Base-by-base conservation (phyloP, 2,797 vertebrate species). In the Siniperca scherzeri region DNA sequence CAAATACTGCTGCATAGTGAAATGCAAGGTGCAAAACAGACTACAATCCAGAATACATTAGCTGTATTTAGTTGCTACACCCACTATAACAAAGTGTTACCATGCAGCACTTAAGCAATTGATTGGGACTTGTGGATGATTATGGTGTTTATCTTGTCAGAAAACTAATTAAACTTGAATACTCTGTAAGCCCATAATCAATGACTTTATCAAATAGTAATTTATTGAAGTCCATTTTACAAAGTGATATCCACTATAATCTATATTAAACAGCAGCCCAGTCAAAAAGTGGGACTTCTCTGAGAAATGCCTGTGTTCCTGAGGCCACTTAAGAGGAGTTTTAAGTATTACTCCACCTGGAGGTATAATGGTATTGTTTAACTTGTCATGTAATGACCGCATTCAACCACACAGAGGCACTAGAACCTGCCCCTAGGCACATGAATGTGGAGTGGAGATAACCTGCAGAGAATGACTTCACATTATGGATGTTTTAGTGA, bases 341-440 rank as follows among this genome's bases (percentile, higher is more conserved):
- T 74, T 55, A n/a, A 73, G 66, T 57, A 25, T 44, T 27, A 10
- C 74, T 40, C 66, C 70, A 72, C 77, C 82, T 46, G 46, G 13
- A 68, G 53, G 70, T 46, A 0, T 69, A 42, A 80, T 59, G 6
- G 2, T 11, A 0, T 52, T 52, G 70, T 78, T 86, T 61, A 67
- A 78, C 55, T 46, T 27, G 27, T 77, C 27, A 5, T 91, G 93
- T 87, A 91, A 84, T 91, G 77, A 64, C 89, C 50, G 38, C 44
- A 44, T 77, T 84, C 64, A 62, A 46, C 90, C 93, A 91, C 92
- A 86, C 21, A 52, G 88, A 12, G 91, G 91, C 91, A 77, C 90
- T 85, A 85, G 22, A 87, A 82, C 40, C 84, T 56, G 30, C 36
- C 22, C 74, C 66, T 52, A 21, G 57, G 56, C 66, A 46, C 50